Evolutionary conservation across 2,113 vertebrate genomes (phyloP), one percentile per base, ranked within the genome.

Genomic region (Lagopus muta): DNA sequence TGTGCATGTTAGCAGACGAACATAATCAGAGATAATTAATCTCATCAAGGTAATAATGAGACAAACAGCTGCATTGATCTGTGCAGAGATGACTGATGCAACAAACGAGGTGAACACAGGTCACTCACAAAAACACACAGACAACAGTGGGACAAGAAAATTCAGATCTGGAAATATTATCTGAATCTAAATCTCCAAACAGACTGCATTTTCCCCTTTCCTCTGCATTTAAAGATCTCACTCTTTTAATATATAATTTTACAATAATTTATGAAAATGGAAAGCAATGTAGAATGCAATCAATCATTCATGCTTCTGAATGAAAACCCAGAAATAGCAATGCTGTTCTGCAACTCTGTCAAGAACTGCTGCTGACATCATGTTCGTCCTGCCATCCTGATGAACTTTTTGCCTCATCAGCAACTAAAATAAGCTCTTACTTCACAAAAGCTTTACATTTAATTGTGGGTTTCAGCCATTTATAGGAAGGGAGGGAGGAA

Each of bases 231-330:
- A 83, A 93, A 91, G 28, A 92, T 67, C 52, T 78, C 61, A 82
- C 40, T 92, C 61, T 75, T 93, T 91, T 86, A 90, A 94, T 82
- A 93, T 78, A 86, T 94, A 86, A 90, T 93, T 94, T 90, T 86
- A 78, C 89, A 95, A 91, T 92, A 86, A 92, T 93, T 95, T 90
- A 84, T 93, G 90, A 96, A 93, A 96, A 94, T 92, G 40, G 69
- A 77, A 65, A 93, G 80, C 86, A 47, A 66, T 93, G 66, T 88
- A 62, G 66, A 95, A 95, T 86, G 88, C 66, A 95, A 94, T 94
- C 96, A 95, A 92, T 95, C 88, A 90, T 92, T 95, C 93, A 86
- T 79, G 86, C 48, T 94, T 95, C 86, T 94, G 89, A 96, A 96
- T 84, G 83, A 65, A 87, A 90, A 78, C n/a, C 92, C 89, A 90